Evolutionary conservation across 1,140 invertebrate genomes (phyloP).

Genomic region (Ceratosolen solmsi): DNA sequence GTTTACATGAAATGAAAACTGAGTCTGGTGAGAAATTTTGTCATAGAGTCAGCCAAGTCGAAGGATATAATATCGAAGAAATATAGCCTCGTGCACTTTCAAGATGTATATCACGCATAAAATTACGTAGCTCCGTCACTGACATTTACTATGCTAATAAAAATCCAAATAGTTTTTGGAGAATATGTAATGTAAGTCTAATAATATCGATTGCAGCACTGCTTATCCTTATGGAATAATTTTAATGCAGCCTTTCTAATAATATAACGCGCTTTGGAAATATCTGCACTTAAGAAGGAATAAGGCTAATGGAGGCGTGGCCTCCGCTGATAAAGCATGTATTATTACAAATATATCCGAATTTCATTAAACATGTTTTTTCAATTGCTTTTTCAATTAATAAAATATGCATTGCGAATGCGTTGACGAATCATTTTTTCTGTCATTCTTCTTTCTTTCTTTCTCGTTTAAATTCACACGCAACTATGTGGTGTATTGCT

Average conservation of each 20-base stretch:
- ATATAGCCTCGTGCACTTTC: background rate
- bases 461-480: no score
- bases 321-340: background rate
- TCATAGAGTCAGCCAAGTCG: background rate
- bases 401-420: no score
- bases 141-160: background rate
- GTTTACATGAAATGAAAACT: constrained; percentile 5
- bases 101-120: background rate
- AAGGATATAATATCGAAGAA: background rate
- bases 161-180: background rate
- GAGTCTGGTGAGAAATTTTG: background rate
- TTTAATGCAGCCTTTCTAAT: background rate
- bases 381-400: no score
- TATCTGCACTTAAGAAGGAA: no score
- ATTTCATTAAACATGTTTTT: no score
- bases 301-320: no score
- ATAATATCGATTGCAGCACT: background rate
- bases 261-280: background rate
- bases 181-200: background rate
- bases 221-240: background rate
- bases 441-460: background rate
- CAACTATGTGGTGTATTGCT: no score
- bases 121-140: background rate
- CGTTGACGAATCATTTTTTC: no score
- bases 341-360: no score